Conservation (phyloP, 2,113 vertebrate species). For the Hiodon tergisus region DNA sequence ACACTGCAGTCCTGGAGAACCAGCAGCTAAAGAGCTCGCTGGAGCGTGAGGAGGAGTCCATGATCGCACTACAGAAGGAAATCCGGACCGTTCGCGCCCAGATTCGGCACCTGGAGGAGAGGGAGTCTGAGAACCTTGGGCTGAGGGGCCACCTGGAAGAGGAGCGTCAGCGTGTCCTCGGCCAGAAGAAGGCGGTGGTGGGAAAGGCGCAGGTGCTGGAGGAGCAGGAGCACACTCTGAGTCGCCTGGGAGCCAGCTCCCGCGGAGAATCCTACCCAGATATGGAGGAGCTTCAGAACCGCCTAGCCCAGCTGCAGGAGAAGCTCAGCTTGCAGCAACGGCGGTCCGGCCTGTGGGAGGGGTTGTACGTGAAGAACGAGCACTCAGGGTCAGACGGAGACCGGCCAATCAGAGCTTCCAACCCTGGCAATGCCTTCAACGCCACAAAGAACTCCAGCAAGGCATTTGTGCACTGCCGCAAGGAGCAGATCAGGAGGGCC, state of each 20-base stretch:
- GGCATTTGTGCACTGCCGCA: slow-evolving; percentile 91
- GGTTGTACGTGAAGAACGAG: slow-evolving; percentile 85
- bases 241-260: slow-evolving; percentile 40
- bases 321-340: slow-evolving; percentile 88
- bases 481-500: slow-evolving; percentile 94
- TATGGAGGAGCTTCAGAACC: slow-evolving; percentile 60
- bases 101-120: slow-evolving; percentile 70
- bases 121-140: slow-evolving; percentile 73
- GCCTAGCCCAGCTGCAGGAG: slow-evolving; percentile 75
- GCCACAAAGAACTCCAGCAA: slow-evolving; percentile 95
- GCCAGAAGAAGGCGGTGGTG: slow-evolving; percentile 68
- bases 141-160: slow-evolving; percentile 76
- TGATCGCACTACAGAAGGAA: slow-evolving; percentile 75
- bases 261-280: slow-evolving; percentile 46
- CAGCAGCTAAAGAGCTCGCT: slow-evolving; percentile 70
- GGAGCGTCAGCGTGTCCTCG: slow-evolving; percentile 67
- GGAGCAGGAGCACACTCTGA: slow-evolving; percentile 63
- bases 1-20: slow-evolving; percentile 59
- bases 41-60: slow-evolving; percentile 71
- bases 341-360: slow-evolving; percentile 91
- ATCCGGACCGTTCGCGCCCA: slow-evolving; percentile 70
- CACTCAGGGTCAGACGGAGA: slow-evolving; percentile 67
- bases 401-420: slow-evolving; percentile 63
- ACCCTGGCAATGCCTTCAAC: slow-evolving; percentile 79
- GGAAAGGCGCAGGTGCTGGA: slow-evolving; percentile 71